phyloP scores from a whole-genome alignment of 2,113 vertebrate genomes.

The Trinectes maculatus region DNA sequence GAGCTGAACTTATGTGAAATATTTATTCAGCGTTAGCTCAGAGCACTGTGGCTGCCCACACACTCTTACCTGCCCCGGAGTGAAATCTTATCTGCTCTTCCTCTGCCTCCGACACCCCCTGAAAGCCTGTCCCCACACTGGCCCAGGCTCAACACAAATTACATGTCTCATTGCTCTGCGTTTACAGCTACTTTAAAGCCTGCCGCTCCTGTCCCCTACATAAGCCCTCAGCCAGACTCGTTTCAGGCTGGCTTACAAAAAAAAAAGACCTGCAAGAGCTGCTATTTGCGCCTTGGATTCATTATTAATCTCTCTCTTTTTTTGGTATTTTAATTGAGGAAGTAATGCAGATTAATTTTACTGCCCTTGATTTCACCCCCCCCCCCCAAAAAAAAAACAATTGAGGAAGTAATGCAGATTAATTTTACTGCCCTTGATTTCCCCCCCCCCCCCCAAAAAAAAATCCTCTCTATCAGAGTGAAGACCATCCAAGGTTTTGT shows the following conservation, averaged over 20 bases:
- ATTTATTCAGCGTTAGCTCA: constrained; percentile 80
- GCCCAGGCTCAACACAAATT: constrained; percentile 74
- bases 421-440: constrained; percentile 85
- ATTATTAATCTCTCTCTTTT: constrained; percentile 84
- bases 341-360: constrained; percentile 84
- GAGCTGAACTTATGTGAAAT: constrained; percentile 81
- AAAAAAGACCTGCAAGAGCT: constrained; percentile 42
- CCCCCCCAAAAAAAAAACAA: too few relatives aligned
- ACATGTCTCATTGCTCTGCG: constrained; percentile 80
- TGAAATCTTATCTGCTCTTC: constrained; percentile 78
- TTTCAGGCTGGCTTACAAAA: constrained; percentile 45
- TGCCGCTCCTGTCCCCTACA: constrained; percentile 58
- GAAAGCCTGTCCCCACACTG: constrained; percentile 78
- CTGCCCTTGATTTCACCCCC: constrained; percentile 88
- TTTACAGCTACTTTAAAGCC: constrained; percentile 77
- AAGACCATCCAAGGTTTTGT: constrained; percentile 65
- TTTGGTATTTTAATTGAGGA: constrained; percentile 86
- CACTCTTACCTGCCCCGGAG: constrained; percentile 78
- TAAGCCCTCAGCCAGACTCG: constrained; percentile 66
- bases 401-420: constrained; percentile 88
- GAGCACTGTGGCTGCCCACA: constrained; percentile 75
- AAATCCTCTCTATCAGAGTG: constrained; percentile 77
- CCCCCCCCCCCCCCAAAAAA: constrained; percentile 86
- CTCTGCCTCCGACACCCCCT: constrained; percentile 73
- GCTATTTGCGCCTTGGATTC: constrained; percentile 89